Conservation (phyloP, 2,113 vertebrate species). For the Zeus faber region DNA sequence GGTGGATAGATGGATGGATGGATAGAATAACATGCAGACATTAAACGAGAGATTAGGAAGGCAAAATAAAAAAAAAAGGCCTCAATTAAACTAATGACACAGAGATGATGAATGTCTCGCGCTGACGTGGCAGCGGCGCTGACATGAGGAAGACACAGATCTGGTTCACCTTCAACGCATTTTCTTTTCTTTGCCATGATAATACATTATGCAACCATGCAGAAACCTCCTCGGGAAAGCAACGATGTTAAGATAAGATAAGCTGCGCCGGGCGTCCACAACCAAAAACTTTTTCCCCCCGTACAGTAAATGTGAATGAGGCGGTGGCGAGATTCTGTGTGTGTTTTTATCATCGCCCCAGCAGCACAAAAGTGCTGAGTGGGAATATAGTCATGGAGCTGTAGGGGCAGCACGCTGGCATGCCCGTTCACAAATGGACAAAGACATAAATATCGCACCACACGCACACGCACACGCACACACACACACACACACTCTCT, state of each 20-base stretch:
- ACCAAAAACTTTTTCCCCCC: too few species aligned
- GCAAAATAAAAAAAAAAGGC: too few species aligned
- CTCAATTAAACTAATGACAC: too few species aligned
- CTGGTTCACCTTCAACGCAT: conserved; percentile 34
- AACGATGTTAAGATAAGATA: conserved; percentile 24
- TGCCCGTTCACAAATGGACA: conserved; percentile 3
- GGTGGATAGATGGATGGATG: too few species aligned
- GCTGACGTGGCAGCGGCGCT: conserved; percentile 17
- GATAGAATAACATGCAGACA: too few species aligned
- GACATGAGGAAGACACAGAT: conserved; percentile 3
- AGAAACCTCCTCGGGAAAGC: conserved; percentile 8
- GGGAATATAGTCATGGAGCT: conserved; percentile 15
- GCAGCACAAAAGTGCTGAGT: conserved; percentile 24
- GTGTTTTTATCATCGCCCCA: not conserved
- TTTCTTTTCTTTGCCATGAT: too few species aligned
- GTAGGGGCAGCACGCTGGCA: not conserved
- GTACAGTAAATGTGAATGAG: not conserved
- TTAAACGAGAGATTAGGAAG: too few species aligned
- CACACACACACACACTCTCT: conserved; percentile 9
- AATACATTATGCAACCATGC: not conserved
- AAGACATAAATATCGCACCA: not conserved
- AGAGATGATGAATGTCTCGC: conserved; percentile 31
- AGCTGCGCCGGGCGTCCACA: too few species aligned
- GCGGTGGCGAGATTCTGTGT: not conserved
- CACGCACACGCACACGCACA: not conserved